Evolutionary conservation across 1,140 invertebrate genomes (phyloP), one percentile per base, ranked within the genome.

Genomic region (Lethrus apterus): DNA sequence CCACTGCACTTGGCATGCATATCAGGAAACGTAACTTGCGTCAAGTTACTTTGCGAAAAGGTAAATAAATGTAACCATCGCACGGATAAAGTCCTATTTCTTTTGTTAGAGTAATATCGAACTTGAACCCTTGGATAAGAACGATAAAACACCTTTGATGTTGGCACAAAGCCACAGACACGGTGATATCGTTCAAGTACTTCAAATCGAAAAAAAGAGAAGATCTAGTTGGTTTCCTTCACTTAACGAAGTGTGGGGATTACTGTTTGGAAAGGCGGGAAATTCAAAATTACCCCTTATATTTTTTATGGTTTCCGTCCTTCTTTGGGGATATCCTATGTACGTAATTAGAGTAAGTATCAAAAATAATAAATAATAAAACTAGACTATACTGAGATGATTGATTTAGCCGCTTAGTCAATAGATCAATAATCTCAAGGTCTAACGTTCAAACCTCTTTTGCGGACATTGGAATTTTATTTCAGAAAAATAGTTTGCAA

Each of bases 271-370:
- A 8, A 86, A 86, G 19, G 86, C 87, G 8, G 89, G 89, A 1
- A 85, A 92, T 57, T 90, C 86, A 3, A 93, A 93, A 73, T 83
- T 83, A 24, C 89, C 91, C 0, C 64, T 93, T 1, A 65, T 93
- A 10, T 80, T 94, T 50, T 91, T 93, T 56, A 70, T 93, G 50
- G 76, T 85, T 29, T 91, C 86, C 3, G 82, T 93, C 4, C 67
- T 93, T 2, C 69, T 91, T 2, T 93, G 89, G 89, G 89, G 86
- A 14, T 93, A 94, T 65, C 90, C 91, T 0, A 90, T 93, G 86
- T 94, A 93, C 64, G 72, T 93, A 53, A 78, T 92, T 35, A 80
- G 84, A 66, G 83, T 86, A 71, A 71, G 71, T 59, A 26, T 15
- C n/a, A n/a, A n/a, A n/a, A n/a, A n/a, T n/a, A n/a, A n/a, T n/a